Evolutionary conservation across 2,113 vertebrate species (phyloP).

Genomic region (Patagioenas fasciata): DNA sequence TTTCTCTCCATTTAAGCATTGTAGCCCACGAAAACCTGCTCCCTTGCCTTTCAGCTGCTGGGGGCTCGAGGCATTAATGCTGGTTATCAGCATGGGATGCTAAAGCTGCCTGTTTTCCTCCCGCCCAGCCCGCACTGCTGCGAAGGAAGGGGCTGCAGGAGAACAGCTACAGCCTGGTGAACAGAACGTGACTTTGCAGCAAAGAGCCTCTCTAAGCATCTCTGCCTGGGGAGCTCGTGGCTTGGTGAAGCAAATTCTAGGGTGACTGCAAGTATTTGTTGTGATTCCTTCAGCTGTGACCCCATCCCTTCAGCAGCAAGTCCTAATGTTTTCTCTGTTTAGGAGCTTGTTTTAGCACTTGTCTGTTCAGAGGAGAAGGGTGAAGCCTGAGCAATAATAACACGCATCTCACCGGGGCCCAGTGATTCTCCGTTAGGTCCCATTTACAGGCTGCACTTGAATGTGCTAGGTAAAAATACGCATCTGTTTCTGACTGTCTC

Average conservation of each 20-base stretch:
- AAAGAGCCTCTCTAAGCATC: background rate
- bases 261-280: background rate
- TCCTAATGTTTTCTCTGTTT: background rate
- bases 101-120: background rate
- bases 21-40: background rate
- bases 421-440: background rate
- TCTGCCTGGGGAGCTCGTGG: background rate
- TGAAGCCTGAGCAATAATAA: background rate
- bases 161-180: background rate
- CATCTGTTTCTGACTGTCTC: background rate
- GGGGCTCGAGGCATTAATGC: background rate
- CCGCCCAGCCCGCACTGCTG: fast-evolving
- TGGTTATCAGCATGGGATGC: background rate
- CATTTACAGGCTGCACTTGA: background rate
- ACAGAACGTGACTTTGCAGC: background rate
- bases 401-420: background rate
- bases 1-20: background rate
- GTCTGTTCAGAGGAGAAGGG: background rate
- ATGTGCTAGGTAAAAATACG: background rate
- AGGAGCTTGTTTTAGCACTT: background rate
- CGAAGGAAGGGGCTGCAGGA: background rate
- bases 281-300: background rate
- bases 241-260: background rate
- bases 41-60: background rate
- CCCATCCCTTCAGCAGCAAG: background rate